A percentile compares a stretch with the other conserved stretches of the same genome.
These are phyloP conservation scores for Isaurus tuberculatus DNA, from an alignment of 92 coral and sea anemone genomes.

Conservation along the genomic window DNA sequence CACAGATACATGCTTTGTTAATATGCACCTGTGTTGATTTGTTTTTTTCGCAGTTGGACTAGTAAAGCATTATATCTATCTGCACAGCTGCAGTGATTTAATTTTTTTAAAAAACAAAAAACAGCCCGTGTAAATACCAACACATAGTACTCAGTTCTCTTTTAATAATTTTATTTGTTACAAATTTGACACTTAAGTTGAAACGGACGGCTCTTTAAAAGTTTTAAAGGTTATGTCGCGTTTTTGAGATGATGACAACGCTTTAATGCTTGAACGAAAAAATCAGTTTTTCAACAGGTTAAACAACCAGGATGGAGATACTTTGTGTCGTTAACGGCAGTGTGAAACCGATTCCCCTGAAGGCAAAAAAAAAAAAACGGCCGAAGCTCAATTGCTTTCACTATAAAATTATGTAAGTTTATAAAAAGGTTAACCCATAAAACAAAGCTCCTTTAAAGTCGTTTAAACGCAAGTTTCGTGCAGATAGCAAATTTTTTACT, in stretches of 20 bases:
- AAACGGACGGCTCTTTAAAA: background rate
- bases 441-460: background rate
- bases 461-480: no score
- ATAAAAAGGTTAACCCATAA: background rate
- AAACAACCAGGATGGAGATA: background rate
- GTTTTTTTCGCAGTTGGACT: background rate
- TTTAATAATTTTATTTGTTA: background rate
- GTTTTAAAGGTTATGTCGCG: background rate
- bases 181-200: background rate
- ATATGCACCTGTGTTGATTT: slow-evolving; percentile 19
- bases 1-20: background rate
- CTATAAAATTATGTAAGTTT: background rate
- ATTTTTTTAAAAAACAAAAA: background rate
- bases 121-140: slow-evolving; percentile 26
- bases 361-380: slow-evolving; percentile 10
- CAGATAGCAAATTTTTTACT: no score
- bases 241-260: no score
- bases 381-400: background rate
- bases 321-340: background rate
- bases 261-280: background rate
- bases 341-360: background rate
- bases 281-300: background rate
- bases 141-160: background rate
- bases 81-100: slow-evolving; percentile 17
- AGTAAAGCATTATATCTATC: slow-evolving; percentile 7